A percentile compares a stretch with the other conserved stretches of the same genome.
phyloP scores from a whole-genome alignment of 2,888 invertebrate genomes.

The Achlya flavicornis region DNA sequence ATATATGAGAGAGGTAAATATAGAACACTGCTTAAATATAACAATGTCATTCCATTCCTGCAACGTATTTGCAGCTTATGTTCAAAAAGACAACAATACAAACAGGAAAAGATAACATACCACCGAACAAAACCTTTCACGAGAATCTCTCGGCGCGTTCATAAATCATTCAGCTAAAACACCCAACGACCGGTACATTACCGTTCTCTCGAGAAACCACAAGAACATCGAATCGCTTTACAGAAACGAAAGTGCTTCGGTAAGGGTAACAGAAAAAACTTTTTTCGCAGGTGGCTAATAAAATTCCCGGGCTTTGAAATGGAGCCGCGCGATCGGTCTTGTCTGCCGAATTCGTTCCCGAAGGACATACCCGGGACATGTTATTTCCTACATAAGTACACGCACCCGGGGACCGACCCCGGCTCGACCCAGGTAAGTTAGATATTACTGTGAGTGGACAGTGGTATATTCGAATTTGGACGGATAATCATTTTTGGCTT shows the following conservation, averaged over 20 bases:
- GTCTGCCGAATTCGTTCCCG: conserved; percentile 93
- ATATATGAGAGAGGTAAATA: too few relatives aligned
- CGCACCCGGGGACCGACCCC: conserved; percentile 86
- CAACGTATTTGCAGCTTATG: too few relatives aligned
- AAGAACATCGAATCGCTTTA: conserved; percentile 27
- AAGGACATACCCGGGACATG: conserved; percentile 91
- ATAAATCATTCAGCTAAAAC: conserved; percentile 7
- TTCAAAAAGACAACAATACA: not conserved
- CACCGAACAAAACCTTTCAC: not conserved
- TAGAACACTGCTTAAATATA: too few relatives aligned
- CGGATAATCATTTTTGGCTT: conserved; percentile 4
- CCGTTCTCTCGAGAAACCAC: not conserved
- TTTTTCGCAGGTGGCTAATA: conserved; percentile 87
- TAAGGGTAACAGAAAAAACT: conserved; percentile 30
- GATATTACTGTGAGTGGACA: conserved; percentile 20
- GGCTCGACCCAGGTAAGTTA: conserved; percentile 80
- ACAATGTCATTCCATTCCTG: too few relatives aligned
- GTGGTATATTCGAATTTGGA: conserved; percentile 2
- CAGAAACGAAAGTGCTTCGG: conserved; percentile 12
- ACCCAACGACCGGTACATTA: conserved; percentile 1
- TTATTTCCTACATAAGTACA: conserved; percentile 92
- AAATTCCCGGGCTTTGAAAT: conserved; percentile 90
- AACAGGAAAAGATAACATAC: not conserved
- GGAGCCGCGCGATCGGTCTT: conserved; percentile 89
- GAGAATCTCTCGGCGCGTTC: not conserved